These are phyloP conservation scores for Dynastes maya DNA, from an alignment of 2,888 invertebrate species.

Conservation along the genomic window DNA sequence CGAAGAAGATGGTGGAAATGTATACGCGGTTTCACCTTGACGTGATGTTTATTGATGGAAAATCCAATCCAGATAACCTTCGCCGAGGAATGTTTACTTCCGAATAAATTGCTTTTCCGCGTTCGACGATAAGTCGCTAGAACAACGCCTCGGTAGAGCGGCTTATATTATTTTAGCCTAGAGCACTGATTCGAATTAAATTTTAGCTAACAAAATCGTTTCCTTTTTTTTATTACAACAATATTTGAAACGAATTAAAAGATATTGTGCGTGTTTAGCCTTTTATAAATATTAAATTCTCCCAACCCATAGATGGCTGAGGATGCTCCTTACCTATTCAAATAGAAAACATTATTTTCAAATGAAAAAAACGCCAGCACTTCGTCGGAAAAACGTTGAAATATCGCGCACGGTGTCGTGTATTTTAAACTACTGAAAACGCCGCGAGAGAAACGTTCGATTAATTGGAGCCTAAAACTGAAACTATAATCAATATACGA, in stretches of 20 bases:
- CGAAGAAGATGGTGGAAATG: conserved; percentile 22
- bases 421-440: too few species aligned
- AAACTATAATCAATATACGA: too few species aligned
- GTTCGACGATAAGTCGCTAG: conserved; percentile 7
- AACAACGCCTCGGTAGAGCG: neutral
- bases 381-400: too few species aligned
- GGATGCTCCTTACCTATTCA: too few species aligned
- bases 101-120: conserved; percentile 34
- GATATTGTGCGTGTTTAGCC: neutral
- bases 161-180: conserved; percentile 4
- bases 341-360: too few species aligned
- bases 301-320: too few species aligned
- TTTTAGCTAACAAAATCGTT: neutral
- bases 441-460: too few species aligned
- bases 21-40: conserved; percentile 40
- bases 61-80: conserved; percentile 38
- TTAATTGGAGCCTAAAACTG: too few species aligned
- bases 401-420: too few species aligned
- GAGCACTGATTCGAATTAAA: neutral
- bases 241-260: neutral
- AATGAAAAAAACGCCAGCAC: too few species aligned
- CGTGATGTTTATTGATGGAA: conserved; percentile 35
- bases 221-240: neutral
- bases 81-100: conserved; percentile 23
- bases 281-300: too few species aligned